Evolutionary conservation across 2,113 vertebrate genomes (phyloP).

Genomic region (Tapirus terrestris): DNA sequence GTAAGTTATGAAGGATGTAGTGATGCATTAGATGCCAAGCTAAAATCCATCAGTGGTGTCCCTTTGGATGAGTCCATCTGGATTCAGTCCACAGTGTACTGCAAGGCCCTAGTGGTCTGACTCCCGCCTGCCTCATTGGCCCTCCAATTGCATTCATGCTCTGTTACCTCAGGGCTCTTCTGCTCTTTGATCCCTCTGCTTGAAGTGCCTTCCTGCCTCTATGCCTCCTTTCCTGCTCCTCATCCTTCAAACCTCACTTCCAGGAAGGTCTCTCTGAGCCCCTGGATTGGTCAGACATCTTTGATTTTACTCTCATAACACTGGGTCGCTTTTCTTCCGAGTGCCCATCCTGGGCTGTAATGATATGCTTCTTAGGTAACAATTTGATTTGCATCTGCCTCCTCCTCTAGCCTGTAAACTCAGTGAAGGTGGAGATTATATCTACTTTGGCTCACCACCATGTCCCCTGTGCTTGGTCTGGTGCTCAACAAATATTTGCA

Average conservation of each 20-base stretch:
- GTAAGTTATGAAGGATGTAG: background rate
- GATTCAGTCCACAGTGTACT: background rate
- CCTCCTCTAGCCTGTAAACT: background rate
- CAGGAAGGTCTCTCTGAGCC: background rate
- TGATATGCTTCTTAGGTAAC: background rate
- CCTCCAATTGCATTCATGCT: background rate
- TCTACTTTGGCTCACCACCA: background rate
- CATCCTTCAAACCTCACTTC: background rate
- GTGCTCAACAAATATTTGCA: background rate
- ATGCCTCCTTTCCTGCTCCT: background rate
- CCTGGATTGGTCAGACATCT: background rate
- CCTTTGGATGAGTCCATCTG: background rate
- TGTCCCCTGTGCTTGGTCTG: background rate
- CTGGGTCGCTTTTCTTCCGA: background rate
- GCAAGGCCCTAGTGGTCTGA: background rate
- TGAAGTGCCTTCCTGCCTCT: background rate
- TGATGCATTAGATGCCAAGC: background rate
- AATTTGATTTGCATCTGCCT: background rate
- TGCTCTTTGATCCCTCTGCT: background rate
- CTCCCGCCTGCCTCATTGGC: accelerated
- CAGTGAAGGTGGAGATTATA: background rate
- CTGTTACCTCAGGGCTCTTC: background rate
- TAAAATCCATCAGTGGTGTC: background rate
- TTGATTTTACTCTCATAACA: background rate
- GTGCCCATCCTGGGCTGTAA: background rate